Conservation (phyloP, 1,140 invertebrate species). For the Cephus cinctus region DNA sequence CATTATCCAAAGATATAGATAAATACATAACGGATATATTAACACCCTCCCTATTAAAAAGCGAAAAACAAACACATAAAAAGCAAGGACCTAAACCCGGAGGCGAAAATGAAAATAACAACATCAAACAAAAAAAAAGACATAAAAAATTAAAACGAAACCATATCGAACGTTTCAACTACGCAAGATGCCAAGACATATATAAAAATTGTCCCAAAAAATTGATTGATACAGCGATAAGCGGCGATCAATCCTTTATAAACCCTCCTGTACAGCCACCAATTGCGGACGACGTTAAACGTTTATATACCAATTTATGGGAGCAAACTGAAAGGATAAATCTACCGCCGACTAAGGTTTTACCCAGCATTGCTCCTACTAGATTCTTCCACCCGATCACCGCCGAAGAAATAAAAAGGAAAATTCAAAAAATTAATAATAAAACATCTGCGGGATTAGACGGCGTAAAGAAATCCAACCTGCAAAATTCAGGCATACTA, state of each 20-base stretch:
- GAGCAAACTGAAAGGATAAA: not conserved
- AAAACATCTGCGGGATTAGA: not conserved
- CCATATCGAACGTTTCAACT: too few species aligned
- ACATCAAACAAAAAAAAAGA: too few species aligned
- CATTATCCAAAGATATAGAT: too few species aligned
- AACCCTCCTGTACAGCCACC: not conserved
- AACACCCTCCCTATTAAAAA: too few species aligned
- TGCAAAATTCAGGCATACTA: not conserved
- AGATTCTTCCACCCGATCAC: not conserved
- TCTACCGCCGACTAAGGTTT: not conserved
- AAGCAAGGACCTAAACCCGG: too few species aligned
- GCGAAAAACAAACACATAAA: too few species aligned
- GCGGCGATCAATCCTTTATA: not conserved
- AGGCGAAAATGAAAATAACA: too few species aligned
- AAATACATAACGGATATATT: too few species aligned
- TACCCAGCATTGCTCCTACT: not conserved
- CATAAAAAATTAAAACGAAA: too few species aligned
- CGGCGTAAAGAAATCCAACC: not conserved
- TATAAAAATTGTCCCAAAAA: not conserved
- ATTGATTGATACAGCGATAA: not conserved
- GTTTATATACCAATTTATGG: not conserved
- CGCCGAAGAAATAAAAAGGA: not conserved
- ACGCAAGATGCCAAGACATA: not conserved
- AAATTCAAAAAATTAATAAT: not conserved
- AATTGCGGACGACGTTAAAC: not conserved